These are phyloP conservation scores for Drosophila eugracilis DNA, from an alignment of 1,140 invertebrate species.

Conservation along the genomic window DNA sequence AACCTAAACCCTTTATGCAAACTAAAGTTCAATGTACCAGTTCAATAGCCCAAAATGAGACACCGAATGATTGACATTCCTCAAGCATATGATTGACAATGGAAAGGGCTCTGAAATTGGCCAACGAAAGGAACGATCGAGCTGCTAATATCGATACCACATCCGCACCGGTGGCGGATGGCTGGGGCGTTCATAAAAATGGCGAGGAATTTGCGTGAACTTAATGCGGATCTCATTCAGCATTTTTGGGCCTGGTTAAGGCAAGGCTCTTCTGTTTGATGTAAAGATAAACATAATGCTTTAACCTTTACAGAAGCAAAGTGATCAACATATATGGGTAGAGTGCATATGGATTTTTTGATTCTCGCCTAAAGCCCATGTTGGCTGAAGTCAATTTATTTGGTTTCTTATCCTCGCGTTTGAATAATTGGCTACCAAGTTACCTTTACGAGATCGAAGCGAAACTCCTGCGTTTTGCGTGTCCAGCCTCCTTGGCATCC, in stretches of 20 bases:
- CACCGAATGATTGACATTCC: slow-evolving; percentile 37
- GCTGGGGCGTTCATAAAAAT: slow-evolving; percentile 26
- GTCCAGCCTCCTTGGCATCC: slow-evolving; percentile 26
- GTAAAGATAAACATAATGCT: slow-evolving; percentile 1
- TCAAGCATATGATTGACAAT: slow-evolving; percentile 67
- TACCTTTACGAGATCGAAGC: slow-evolving; percentile 40
- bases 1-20: too few species aligned
- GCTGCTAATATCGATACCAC: slow-evolving; percentile 42
- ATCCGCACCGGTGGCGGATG: slow-evolving; percentile 48
- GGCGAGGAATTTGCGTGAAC: slow-evolving; percentile 44
- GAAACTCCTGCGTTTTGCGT: slow-evolving; percentile 57
- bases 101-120: slow-evolving; percentile 51
- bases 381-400: slow-evolving; percentile 61
- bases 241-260: slow-evolving; percentile 19
- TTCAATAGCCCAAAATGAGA: slow-evolving; percentile 13
- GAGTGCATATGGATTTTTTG: slow-evolving; percentile 25
- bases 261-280: too few species aligned
- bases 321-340: not conserved
- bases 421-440: slow-evolving; percentile 69
- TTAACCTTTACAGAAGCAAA: not conserved
- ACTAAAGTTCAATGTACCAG: slow-evolving; percentile 6
- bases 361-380: slow-evolving; percentile 35
- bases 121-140: slow-evolving; percentile 25
- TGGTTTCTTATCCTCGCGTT: slow-evolving; percentile 67
- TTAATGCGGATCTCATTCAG: slow-evolving; percentile 20